Evolutionary conservation across 2,797 vertebrate genomes (phyloP).

Genomic region (Bradypodion ventrale): DNA sequence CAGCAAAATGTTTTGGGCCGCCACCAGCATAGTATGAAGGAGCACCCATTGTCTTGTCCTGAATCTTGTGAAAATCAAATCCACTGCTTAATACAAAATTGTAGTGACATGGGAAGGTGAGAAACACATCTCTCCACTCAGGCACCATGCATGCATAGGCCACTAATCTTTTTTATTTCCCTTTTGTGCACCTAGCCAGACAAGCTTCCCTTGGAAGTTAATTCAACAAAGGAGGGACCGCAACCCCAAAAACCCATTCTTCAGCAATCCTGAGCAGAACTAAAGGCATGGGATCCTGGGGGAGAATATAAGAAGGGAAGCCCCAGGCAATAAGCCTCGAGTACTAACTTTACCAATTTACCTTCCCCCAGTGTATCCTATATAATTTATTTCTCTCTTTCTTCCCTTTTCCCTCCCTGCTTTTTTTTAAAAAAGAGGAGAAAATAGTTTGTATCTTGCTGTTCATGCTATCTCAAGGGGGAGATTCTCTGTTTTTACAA

Average conservation of each 20-base stretch:
- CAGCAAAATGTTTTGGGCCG: neutral
- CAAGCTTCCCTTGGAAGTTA: neutral
- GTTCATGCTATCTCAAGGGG: neutral
- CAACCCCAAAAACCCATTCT: neutral
- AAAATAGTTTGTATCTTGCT: constrained; percentile 11
- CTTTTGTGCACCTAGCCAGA: neutral
- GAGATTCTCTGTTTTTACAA: constrained; percentile 15
- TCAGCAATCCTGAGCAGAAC: neutral
- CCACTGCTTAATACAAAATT: neutral
- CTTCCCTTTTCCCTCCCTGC: neutral
- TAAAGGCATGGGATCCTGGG: neutral
- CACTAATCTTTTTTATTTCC: neutral
- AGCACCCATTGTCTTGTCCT: too few relatives aligned
- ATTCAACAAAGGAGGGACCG: neutral
- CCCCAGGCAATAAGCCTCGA: neutral
- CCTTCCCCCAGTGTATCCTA: rapidly evolving
- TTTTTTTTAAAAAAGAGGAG: neutral
- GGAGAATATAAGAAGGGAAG: neutral
- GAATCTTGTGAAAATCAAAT: neutral
- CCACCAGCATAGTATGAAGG: too few relatives aligned
- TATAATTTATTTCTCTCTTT: neutral
- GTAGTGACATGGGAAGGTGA: neutral
- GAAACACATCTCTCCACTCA: neutral
- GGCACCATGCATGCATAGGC: neutral
- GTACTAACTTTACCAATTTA: neutral